A percentile compares a stretch with the other conserved stretches of the same genome.
Conservation (phyloP, 2,113 vertebrate genomes). For the Datnioides undecimradiatus region DNA sequence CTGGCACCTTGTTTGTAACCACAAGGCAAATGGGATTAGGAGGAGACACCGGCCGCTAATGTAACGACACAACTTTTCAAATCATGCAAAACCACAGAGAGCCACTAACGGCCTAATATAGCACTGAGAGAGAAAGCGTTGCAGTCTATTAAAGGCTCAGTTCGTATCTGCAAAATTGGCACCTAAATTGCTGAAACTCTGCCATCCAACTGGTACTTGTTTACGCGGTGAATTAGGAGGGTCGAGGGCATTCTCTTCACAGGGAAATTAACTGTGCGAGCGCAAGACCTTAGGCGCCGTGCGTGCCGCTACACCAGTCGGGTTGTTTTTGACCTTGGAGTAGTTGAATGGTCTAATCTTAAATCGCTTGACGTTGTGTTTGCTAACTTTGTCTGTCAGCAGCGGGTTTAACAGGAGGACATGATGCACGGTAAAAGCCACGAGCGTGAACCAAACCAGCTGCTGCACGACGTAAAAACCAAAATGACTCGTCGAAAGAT, state of each 20-base stretch:
- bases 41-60: slow-evolving; percentile 69
- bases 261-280: slow-evolving; percentile 1
- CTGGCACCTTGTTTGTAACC: slow-evolving; percentile 73
- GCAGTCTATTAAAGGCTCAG: slow-evolving; percentile 48
- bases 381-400: too few species aligned
- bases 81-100: slow-evolving; percentile 73
- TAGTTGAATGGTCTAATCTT: too few species aligned
- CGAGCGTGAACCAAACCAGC: too few species aligned
- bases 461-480: too few species aligned
- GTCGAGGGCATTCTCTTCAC: background rate
- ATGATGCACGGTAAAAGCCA: too few species aligned
- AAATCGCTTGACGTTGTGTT: too few species aligned
- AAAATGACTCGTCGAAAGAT: too few species aligned
- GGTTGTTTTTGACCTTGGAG: too few species aligned
- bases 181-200: slow-evolving; percentile 19
- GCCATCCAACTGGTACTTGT: slow-evolving; percentile 12
- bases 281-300: background rate
- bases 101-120: slow-evolving; percentile 39
- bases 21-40: slow-evolving; percentile 79
- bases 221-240: background rate
- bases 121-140: slow-evolving; percentile 23
- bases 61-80: slow-evolving; percentile 72
- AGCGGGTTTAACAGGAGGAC: too few species aligned
- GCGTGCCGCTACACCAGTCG: background rate
- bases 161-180: slow-evolving; percentile 25